phyloP scores from a whole-genome alignment of 2,888 invertebrate species.

The Melieria picta region DNA sequence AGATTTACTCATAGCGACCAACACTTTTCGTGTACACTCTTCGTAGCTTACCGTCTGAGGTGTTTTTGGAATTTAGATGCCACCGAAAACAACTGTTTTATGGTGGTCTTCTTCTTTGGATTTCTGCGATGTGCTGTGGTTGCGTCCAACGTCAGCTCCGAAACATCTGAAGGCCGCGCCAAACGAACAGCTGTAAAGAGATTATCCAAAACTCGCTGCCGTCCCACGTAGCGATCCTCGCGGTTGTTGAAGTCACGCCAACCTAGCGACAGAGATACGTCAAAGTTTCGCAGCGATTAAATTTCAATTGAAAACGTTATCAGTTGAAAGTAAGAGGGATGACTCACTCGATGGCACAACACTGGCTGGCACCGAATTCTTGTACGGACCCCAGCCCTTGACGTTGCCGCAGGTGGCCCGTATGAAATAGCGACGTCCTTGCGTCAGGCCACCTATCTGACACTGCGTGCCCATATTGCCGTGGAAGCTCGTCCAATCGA shows the following conservation, averaged over 20 bases:
- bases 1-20: too few species aligned
- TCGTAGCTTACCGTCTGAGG: conserved; percentile 75
- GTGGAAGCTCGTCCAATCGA: conserved; percentile 69
- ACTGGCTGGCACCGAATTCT: conserved; percentile 81
- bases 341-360: conserved; percentile 89
- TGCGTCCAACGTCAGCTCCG: conserved; percentile 75
- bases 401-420: conserved; percentile 93
- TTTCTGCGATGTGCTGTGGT: conserved; percentile 75
- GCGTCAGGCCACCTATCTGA: conserved; percentile 76
- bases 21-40: too few species aligned
- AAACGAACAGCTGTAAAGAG: conserved; percentile 78
- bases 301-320: conserved; percentile 8
- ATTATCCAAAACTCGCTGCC: conserved; percentile 77
- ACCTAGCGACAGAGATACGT: conserved; percentile 66
- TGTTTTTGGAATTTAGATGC: conserved; percentile 97
- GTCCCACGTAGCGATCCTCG: conserved; percentile 74
- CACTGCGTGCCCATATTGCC: conserved; percentile 67
- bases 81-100: conserved; percentile 94
- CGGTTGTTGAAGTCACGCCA: conserved; percentile 87
- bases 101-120: conserved; percentile 86
- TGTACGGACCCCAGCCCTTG: conserved; percentile 86
- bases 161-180: conserved; percentile 70
- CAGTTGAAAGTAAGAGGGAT: background rate
- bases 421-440: conserved; percentile 89
- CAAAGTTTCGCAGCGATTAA: background rate